Percentiles rank a stretch among this genome's conserved stretches.
Conservation (phyloP, 2,797 vertebrate genomes). For the Manis javanica region DNA sequence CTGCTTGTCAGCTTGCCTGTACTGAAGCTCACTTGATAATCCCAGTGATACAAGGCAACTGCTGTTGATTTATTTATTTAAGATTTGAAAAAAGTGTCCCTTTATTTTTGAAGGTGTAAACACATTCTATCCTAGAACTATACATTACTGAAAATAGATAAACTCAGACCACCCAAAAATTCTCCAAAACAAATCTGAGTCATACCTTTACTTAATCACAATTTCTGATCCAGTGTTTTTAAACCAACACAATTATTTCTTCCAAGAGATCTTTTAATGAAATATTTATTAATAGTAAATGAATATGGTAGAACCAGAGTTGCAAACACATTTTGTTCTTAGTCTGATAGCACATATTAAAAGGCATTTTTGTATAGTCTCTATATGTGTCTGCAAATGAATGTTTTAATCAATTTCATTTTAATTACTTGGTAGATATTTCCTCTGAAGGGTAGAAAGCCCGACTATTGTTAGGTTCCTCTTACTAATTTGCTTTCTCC, state of each 20-base stretch:
- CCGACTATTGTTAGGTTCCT: slow-evolving; percentile 49
- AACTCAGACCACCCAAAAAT: slow-evolving; percentile 21
- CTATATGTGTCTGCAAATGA: background rate
- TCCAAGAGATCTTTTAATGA: slow-evolving; percentile 56
- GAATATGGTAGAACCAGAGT: background rate
- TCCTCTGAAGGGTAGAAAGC: slow-evolving; percentile 38
- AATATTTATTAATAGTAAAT: slow-evolving; percentile 48
- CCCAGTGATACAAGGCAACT: background rate
- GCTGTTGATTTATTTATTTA: no score
- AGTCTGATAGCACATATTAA: slow-evolving; percentile 10
- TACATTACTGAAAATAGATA: background rate
- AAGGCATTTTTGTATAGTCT: slow-evolving; percentile 38
- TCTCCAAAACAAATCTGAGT: slow-evolving; percentile 60
- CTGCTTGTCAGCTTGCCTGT: background rate
- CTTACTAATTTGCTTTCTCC: slow-evolving; percentile 57
- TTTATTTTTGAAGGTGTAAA: slow-evolving; percentile 24
- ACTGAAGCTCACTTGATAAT: background rate
- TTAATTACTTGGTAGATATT: slow-evolving; percentile 17
- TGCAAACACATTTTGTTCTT: slow-evolving; percentile 7
- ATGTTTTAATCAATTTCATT: slow-evolving; percentile 53
- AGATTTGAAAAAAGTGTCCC: background rate
- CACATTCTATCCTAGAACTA: slow-evolving; percentile 47
- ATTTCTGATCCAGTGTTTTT: slow-evolving; percentile 53
- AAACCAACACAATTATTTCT: slow-evolving; percentile 20
- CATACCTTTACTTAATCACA: slow-evolving; percentile 37